Base-by-base conservation (phyloP, 2,888 invertebrate species). In the Erebia palarica region DNA sequence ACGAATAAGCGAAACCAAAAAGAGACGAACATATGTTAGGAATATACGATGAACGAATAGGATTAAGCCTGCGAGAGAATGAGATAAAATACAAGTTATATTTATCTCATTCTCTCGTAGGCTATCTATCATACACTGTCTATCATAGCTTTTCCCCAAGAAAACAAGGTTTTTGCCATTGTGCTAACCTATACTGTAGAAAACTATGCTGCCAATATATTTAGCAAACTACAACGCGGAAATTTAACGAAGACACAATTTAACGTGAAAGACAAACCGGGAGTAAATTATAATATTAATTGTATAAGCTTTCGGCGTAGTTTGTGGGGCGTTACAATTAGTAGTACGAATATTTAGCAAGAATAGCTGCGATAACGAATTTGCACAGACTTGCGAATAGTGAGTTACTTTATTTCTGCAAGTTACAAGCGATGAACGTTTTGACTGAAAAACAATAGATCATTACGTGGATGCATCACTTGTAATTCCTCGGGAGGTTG, bases 291-390 rank as follows among this genome's bases (percentile, higher is more conserved):
- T 77, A 79, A 78, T 79, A 80, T 77, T 79, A 80, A 79, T 78
- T 78, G 71, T 73, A 77, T 79, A 76, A 76, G 72, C 73, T 73
- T 75, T 73, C 74, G 76, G 75, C 79, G 79, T 80, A 83, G 84
- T 86, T 87, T 82, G 83, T 79, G 81, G 81, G 82, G 84, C 80
- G 84, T 89, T 81, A 84, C 84, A 88, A 88, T 90, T 87, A 87
- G 84, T 84, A 85, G 84, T 84, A 14, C 79, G 88, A 88, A 89
- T 89, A 89, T 88, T 88, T 86, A 86, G 82, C 88, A 87, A 89
- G 90, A 90, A 89, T 87, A 84, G 86, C 87, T 84, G 83, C 83
- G 88, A 87, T 91, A 91, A 91, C 90, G 91, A 91, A 91, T 91
- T 91, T 90, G 88, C 89, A 86, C 88, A 90, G 81, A 81, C 85